Evolutionary conservation across 2,888 invertebrate species (phyloP), one percentile per base, ranked within the genome.

Genomic region (Phrixothrix hirtus): DNA sequence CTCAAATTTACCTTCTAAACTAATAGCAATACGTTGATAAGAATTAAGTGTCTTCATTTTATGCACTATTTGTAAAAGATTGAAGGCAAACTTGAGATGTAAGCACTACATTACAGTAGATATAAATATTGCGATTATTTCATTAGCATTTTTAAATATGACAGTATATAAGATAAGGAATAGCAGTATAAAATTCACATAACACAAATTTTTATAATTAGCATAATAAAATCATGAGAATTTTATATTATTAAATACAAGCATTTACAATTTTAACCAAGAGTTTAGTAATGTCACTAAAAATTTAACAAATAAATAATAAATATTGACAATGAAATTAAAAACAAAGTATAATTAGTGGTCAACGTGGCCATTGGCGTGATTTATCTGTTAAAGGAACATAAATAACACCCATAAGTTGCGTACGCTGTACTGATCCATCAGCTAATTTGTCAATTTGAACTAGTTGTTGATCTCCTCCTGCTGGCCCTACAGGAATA

Each of bases 371-470:
- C 82, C 83, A 85, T 69, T 90, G 89, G 50, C 81, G 79, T 12
- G 84, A 81, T 72, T 86, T 85, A 74, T 95, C 95, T 0, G 98
- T 98, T 34, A 99, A 80, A 0, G 98, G 98, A 25, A 99, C 98
- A 73, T 95, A 99, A 63, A 95, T 89, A 7, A 99, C 99, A 30
- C 93, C 92, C 92, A 97, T 95, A 6, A 99, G 79, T 30, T 85
- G 83, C 62, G 86, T 88, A 54, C 86, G 81, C 13, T 80, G 80
- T 2, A 95, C 83, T 21, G 84, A 79, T 4, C 97, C 97, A 71
- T 92, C 88, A 1, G 77, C 72, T 25, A 83, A 80, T 76, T 97
- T 98, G 75, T 99, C 98, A 48, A 97, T 87, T 79, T 87, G 87
- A 72, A 89, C 87, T 63, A 99, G 81, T 69, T 88, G 85, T 75